A percentile compares a stretch with the other conserved stretches of the same genome.
phyloP scores from a whole-genome alignment of 2,888 invertebrate species.

The Apomyelois bistriatella region DNA sequence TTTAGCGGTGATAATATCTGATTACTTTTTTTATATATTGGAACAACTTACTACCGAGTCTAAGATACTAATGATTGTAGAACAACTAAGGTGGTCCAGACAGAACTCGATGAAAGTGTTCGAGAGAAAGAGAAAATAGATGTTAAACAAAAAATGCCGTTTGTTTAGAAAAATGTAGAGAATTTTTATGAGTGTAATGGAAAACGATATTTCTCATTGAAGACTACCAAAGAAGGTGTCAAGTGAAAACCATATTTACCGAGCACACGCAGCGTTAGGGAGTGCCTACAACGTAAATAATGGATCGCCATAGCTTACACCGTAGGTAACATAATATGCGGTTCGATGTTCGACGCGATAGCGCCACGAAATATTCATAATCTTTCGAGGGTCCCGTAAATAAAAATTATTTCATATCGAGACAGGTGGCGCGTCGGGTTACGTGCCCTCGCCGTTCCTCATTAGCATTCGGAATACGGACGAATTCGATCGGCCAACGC shows the following conservation, averaged over 20 bases:
- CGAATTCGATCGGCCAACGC: constrained; percentile 57
- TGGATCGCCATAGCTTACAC: constrained; percentile 54
- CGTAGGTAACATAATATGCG: constrained; percentile 66
- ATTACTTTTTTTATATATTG: no score
- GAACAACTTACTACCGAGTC: no score
- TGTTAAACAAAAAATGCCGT: no score
- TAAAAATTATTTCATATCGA: constrained; percentile 68
- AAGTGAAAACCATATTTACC: constrained; percentile 43
- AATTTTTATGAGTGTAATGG: constrained; percentile 24
- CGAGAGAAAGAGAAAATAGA: no score
- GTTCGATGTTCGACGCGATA: constrained; percentile 58
- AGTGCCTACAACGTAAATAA: constrained; percentile 47
- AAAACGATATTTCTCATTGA: constrained; percentile 32
- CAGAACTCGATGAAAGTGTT: no score
- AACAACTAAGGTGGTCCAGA: no score
- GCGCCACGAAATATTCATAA: constrained; percentile 66
- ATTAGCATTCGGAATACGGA: constrained; percentile 68
- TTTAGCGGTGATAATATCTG: no score
- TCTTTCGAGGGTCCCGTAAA: constrained; percentile 69
- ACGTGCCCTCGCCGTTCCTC: constrained; percentile 40
- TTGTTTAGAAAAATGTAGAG: constrained; percentile 9
- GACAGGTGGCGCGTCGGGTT: constrained; percentile 75
- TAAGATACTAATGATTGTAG: no score
- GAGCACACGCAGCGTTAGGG: constrained; percentile 25
- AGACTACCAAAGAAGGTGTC: constrained; percentile 49